Base-by-base conservation (phyloP, 2,888 invertebrate species). In the Pyrochroa serraticornis region DNA sequence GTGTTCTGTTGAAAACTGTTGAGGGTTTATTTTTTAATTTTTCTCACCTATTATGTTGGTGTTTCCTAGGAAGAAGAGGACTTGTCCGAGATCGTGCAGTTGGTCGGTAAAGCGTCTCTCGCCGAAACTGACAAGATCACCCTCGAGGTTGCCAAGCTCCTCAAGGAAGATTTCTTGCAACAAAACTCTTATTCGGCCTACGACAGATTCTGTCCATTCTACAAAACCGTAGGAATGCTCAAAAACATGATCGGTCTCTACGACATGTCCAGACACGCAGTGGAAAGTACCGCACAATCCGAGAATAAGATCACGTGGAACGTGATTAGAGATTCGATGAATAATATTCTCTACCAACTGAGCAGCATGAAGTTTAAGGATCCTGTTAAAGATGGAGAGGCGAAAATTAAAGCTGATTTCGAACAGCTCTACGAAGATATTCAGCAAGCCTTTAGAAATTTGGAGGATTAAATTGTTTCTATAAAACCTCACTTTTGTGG, bases 351-450 rank as follows among this genome's bases (percentile, higher is more conserved):
- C 72, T 97, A 99, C 84, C 95, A 97, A 80, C 87, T 99, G 68
- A 95, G 94, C 75, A 94, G 94, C 77, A 99, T 99, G 98, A 99
- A 99, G 82, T 99, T 99, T 87, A 97, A 97, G 89, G 97, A 99
- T 82, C 98, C 99, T 41, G 93, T 95, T 22, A 96, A 95, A 81
- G 98, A 99, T 71, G 98, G 98, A 52, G 98, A 99, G 80, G 89
- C 90, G 8, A 98, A 97, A 83, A 97, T 99, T 81, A 93, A 93
- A 81, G 90, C 92, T 42, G 97, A 98, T 76, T 97, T 93, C 80
- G 98, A 99, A 79, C 97, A 97, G 76, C 83, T 99, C 52, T 85
- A 95, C 73, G 99, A 99, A 81, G 95, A 96, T 79, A 95, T 99
- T 85, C 93, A 95, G 72, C 92, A 93, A 77, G 93, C 95, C 71